These are phyloP conservation scores for Megalops cyprinoides DNA, from an alignment of 2,797 vertebrate genomes.

Conservation along the genomic window DNA sequence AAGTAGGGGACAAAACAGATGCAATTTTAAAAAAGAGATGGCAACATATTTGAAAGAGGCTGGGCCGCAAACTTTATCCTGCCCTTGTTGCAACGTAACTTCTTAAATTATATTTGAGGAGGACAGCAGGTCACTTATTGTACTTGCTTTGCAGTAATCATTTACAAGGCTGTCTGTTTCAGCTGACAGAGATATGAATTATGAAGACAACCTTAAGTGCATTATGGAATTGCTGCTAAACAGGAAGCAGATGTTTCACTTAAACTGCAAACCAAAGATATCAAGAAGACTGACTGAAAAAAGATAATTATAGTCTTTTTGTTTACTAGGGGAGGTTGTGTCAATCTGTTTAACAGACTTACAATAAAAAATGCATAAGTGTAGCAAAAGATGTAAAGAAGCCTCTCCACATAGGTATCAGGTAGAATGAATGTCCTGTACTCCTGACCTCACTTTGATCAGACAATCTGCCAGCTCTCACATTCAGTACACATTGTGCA, in stretches of 20 bases:
- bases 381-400: too few relatives aligned
- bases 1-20: too few relatives aligned
- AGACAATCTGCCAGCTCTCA: slow-evolving; percentile 42
- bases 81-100: background rate
- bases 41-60: too few relatives aligned
- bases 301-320: background rate
- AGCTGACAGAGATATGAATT: background rate
- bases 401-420: too few relatives aligned
- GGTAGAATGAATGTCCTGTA: too few relatives aligned
- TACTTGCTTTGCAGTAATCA: too few relatives aligned
- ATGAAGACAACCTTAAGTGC: background rate
- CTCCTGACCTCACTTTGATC: slow-evolving; percentile 32
- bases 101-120: background rate
- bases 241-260: background rate
- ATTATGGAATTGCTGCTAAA: background rate
- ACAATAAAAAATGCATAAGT: too few relatives aligned
- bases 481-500: slow-evolving; percentile 15
- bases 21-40: background rate
- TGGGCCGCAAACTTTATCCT: background rate
- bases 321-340: background rate
- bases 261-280: background rate
- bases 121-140: background rate
- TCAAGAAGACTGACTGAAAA: too few relatives aligned
- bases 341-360: background rate
- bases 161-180: background rate